Base-by-base conservation (phyloP, 1,140 invertebrate genomes). In the Eriocheir sinensis region DNA sequence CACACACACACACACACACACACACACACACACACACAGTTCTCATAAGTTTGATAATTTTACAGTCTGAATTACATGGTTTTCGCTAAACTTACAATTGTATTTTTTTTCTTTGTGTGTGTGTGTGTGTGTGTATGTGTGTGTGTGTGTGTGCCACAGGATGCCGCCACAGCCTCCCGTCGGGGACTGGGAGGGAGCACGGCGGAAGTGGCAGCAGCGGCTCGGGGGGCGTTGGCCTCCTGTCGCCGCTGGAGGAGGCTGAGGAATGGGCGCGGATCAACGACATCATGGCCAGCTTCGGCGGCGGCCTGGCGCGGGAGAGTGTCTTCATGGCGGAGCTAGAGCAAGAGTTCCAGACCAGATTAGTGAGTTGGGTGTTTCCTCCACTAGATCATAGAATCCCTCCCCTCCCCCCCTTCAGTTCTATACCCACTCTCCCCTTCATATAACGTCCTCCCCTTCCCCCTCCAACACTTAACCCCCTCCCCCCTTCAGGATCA, bases 201-300 rank as follows among this genome's bases (percentile, higher is more conserved):
- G 79, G 91, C 89, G 53, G 89, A n/a, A n/a, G 80, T 38, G 92
- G 92, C 0, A 88, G 40, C 41, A 48, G 81, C 15, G 81, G 80
- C 3, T 36, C 48, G 0, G 86, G 85, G 15, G 72, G 89, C 32
- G 81, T 91, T 48, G 80, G 93, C 27, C 93, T 94, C 15, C 81
- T 94, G 80, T 94, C 93, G 3, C 93, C 93, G 17, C 48, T 99
- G 96, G 98, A 99, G 97, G 98, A 99, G 96, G 97, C 98, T 96
- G 98, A 99, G 97, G 99, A 99, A 97, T 99, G 99, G 98, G 98
- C 98, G 0, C 99, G 99, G 97, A 99, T 99, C 94, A 98, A 98
- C 12, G 98, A 99, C 97, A 99, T 99, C 94, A 99, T 99, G 98
- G 98, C 98, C 32, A 98, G 98, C 0, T 98, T 99, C 96, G 98